phyloP scores from a whole-genome alignment of 1,140 invertebrate species.

The Bursaphelenchus mucronatus region DNA sequence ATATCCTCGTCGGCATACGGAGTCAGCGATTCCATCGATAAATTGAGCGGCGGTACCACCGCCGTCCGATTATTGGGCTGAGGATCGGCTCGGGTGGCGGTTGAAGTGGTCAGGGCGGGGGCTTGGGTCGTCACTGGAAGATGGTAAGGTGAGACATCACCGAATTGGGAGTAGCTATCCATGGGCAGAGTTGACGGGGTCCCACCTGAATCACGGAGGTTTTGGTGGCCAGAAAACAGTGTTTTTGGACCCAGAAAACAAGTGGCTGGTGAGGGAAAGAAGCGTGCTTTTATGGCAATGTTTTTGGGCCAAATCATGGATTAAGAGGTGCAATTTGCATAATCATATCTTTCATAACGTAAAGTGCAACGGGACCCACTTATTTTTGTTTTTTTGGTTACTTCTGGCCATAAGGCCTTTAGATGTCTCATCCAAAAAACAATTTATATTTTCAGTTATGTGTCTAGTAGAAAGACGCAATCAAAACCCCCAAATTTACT shows the following conservation, averaged over 20 bases:
- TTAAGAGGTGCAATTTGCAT: too few species aligned
- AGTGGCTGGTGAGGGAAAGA: too few species aligned
- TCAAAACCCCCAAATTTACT: too few species aligned
- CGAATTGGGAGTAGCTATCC: constrained; percentile 17
- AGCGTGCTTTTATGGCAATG: too few species aligned
- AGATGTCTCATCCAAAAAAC: too few species aligned
- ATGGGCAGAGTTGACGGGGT: constrained; percentile 25
- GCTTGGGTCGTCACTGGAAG: neutral
- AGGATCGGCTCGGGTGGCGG: neutral
- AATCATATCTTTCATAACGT: too few species aligned
- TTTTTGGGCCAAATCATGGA: too few species aligned
- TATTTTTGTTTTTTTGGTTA: too few species aligned
- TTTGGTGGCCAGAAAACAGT: neutral
- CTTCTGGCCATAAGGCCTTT: too few species aligned
- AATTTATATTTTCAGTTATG: too few species aligned
- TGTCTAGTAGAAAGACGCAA: too few species aligned
- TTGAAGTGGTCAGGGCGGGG: neutral
- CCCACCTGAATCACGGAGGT: constrained; percentile 6
- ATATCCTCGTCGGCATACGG: constrained; percentile 23
- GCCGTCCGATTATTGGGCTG: constrained; percentile 3
- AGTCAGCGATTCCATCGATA: constrained; percentile 25
- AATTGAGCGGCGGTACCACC: constrained; percentile 21
- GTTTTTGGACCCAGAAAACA: neutral
- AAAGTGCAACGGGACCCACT: too few species aligned
- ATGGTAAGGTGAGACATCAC: constrained; percentile 17